Base-by-base conservation (phyloP, 2,113 vertebrate genomes). In the Sarotherodon lohbergeri region DNA sequence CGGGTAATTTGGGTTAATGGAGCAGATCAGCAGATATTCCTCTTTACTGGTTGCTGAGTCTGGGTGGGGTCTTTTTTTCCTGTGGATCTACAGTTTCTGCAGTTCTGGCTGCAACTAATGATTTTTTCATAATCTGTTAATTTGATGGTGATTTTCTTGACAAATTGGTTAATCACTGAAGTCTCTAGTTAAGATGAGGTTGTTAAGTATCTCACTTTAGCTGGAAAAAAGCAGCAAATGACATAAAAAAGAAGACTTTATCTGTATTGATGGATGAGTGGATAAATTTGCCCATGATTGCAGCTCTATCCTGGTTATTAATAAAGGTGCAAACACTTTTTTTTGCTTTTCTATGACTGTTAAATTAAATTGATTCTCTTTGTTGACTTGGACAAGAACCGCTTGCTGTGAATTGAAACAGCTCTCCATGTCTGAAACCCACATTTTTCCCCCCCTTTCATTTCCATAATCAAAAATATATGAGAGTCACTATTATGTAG, bases 1-100 rank as follows among this genome's bases (percentile, higher is more conserved):
- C 93, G 84, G 83, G 82, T 96, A 83, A 95, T 95, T 79, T 85
- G 81, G 85, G 88, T 93, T 88, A 93, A 91, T 55, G 55, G 36
- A 89, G 84, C 56, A 80, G 86, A 90, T 86, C 81, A 86, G 73
- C 83, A 63, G 50, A 84, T 76, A 80, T 79, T 50, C 14, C 57
- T 76, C 71, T 57, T 76, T 41, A 11, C 57, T 48, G 50, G 80
- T 71, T 86, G 66, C 59, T 41, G 81, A 48, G 81, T 85, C 16
- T 46, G 66, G 85, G 55, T 5, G 36, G 56, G 34, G 56, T 22
- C 36, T 50, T 27, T 56, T 48, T 22, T 48, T 34, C 68, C 80
- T 39, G 17, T 50, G 36, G 14, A 46, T 9, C 41, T 17, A 27
- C 41, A 73, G 22, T 78, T 78, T 50, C 61, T 39, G 61, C 43